Base-by-base conservation (phyloP, 2,113 vertebrate genomes). In the Siphamia tubifer region DNA sequence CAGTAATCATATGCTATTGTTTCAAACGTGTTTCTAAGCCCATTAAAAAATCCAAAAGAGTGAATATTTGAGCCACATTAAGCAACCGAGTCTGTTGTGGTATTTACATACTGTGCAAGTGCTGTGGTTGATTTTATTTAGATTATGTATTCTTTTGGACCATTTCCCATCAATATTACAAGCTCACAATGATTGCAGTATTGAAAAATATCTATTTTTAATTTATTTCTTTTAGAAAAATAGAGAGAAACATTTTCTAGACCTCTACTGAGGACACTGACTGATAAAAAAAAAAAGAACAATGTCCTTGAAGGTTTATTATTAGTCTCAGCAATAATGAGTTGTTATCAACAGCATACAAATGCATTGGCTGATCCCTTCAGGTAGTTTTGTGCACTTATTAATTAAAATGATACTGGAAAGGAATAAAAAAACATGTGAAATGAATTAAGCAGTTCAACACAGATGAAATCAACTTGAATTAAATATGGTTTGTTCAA, bases 301-400 rank as follows among this genome's bases (percentile, higher is more conserved):
- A 62, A 6, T 0, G 85, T 81, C 89, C 92, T 93, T 90, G 85
- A 87, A 83, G 77, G 67, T 68, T 39, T 68, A 61, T 49, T 61
- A 45, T 51, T 62, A 34, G 47, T 52, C 48, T 27, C 32, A 11
- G 35, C 61, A 63, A 49, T 25, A 56, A 39, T 31, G 16, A n/a
- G n/a, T 32, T 19, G 31, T 56, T 57, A 71, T 72, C 43, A 54
- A 13, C 52, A 51, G 25, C 0, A 17, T 5, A 5, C 19, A 17
- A 11, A 56, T 16, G 15, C 27, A 45, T 51, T 43, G 53, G 28
- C 34, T 30, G 15, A 32, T 44, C 38, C 32, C 55, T 55, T 58
- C 21, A 60, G 53, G 57, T 77, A 47, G 69, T 19, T 58, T 58
- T 56, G 12, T 48, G 43, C 16, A 39, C 62, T 68, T 44, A 39